phyloP scores from a whole-genome alignment of 1,140 invertebrate species.

The Euwallacea similis region DNA sequence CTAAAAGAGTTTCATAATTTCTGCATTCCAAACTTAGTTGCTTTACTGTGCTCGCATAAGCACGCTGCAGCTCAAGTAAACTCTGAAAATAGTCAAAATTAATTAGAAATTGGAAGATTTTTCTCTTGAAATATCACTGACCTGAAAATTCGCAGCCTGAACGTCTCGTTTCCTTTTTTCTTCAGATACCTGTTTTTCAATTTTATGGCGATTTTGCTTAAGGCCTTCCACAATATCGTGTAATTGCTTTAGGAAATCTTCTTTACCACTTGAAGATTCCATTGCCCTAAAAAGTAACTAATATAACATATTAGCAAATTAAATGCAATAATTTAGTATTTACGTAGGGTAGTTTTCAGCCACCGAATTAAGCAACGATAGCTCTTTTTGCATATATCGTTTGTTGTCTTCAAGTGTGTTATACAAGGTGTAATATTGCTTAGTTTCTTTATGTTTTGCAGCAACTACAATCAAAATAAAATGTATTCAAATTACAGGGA shows the following conservation, averaged over 20 bases:
- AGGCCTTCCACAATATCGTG: constrained; percentile 85
- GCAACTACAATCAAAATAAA: constrained; percentile 69
- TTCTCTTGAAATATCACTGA: background rate
- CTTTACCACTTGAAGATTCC: constrained; percentile 68
- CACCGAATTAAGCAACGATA: constrained; percentile 90
- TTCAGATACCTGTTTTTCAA: constrained; percentile 61
- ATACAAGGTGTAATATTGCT: constrained; percentile 95
- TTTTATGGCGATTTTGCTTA: constrained; percentile 78
- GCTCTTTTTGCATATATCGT: constrained; percentile 88
- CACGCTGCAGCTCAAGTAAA: constrained; percentile 78
- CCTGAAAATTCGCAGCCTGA: constrained; percentile 69
- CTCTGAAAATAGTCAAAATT: constrained; percentile 45
- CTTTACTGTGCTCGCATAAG: constrained; percentile 82
- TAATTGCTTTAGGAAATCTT: constrained; percentile 87
- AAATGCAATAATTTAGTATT: constrained; percentile 52
- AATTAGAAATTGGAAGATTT: background rate
- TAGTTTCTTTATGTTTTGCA: constrained; percentile 93
- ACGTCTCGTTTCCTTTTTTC: constrained; percentile 74
- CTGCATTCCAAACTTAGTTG: constrained; percentile 76
- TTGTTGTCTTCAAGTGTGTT: constrained; percentile 95
- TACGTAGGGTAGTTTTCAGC: constrained; percentile 90
- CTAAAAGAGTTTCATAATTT: constrained; percentile 61
- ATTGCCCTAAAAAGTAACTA: constrained; percentile 61
- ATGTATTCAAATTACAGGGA: background rate
- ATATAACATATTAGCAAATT: constrained; percentile 9